phyloP scores from a whole-genome alignment of 53 echinoderm and acorn worm species.

The Pentamera pediparva region DNA sequence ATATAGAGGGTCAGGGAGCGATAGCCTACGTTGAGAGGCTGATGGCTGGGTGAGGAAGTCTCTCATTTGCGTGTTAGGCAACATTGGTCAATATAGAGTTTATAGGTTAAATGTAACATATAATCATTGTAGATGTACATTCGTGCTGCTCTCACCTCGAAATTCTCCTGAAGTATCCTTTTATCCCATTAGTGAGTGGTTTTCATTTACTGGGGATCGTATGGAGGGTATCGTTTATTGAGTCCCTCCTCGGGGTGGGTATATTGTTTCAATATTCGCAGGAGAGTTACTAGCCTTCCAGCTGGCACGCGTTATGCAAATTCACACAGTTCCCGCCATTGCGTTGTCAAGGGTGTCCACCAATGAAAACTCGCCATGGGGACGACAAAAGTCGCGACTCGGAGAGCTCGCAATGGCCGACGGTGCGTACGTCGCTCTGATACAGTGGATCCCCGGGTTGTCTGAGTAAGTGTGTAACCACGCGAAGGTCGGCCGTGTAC shows the following conservation, averaged over 20 bases:
- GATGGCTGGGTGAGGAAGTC: no score
- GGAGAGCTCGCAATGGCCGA: background rate
- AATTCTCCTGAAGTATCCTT: no score
- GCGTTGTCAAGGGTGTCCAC: constrained; percentile 12
- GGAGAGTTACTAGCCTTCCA: constrained; percentile 31
- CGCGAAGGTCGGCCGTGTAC: background rate
- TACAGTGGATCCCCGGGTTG: constrained; percentile 26
- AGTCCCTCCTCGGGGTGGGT: constrained; percentile 3
- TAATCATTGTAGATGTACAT: no score
- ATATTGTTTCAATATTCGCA: constrained; percentile 32
- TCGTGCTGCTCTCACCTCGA: no score
- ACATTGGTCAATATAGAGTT: no score
- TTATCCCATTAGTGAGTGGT: no score
- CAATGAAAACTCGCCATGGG: constrained; percentile 29
- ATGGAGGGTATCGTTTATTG: no score
- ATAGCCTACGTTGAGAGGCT: no score
- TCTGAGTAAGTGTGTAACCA: constrained; percentile 15
- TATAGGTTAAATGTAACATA: no score
- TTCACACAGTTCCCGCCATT: constrained; percentile 29
- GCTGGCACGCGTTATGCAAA: constrained; percentile 20
- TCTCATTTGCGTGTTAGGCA: no score
- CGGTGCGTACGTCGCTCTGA: constrained; percentile 12
- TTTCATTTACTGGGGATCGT: no score
- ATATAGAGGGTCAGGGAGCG: no score
- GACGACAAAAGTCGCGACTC: constrained; percentile 20